Conservation (phyloP, 2,797 vertebrate species). For the Spondyliosoma cantharus region DNA sequence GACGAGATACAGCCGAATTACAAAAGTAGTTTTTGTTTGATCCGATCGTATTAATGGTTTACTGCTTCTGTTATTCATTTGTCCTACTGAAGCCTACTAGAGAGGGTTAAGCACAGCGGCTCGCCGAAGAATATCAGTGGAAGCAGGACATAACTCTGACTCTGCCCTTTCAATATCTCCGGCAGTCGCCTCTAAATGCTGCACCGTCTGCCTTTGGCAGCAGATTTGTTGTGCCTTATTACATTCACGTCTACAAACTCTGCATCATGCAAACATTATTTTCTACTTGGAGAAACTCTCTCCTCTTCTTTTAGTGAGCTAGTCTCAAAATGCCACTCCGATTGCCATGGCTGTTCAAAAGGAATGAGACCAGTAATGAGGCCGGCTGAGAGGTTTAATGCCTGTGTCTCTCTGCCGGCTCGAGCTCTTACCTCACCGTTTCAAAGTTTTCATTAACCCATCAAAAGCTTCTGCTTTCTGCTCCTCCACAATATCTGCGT, state of each 20-base stretch:
- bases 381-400: conserved; percentile 45
- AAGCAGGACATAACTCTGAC: not conserved
- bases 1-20: not conserved
- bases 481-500: not conserved
- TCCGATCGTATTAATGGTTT: not conserved
- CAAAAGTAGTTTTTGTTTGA: not conserved
- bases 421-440: conserved; percentile 15
- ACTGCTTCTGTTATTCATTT: not conserved
- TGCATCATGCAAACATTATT: conserved; percentile 56
- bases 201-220: conserved; percentile 45
- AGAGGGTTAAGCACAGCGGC: conserved; percentile 1
- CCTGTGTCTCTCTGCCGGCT: conserved; percentile 12
- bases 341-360: conserved; percentile 64
- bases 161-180: conserved; percentile 27
- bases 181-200: conserved; percentile 36
- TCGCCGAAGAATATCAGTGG: conserved; percentile 1
- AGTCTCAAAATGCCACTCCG: conserved; percentile 64
- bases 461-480: conserved; percentile 1
- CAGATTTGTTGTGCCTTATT: conserved; percentile 59
- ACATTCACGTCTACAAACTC: conserved; percentile 53
- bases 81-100: not conserved
- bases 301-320: conserved; percentile 43
- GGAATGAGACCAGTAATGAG: conserved; percentile 60
- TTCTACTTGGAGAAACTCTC: conserved; percentile 45
- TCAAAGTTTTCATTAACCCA: conserved; percentile 44